Conservation (phyloP, 2,113 vertebrate species). For the Erythrocercus mccallii region DNA sequence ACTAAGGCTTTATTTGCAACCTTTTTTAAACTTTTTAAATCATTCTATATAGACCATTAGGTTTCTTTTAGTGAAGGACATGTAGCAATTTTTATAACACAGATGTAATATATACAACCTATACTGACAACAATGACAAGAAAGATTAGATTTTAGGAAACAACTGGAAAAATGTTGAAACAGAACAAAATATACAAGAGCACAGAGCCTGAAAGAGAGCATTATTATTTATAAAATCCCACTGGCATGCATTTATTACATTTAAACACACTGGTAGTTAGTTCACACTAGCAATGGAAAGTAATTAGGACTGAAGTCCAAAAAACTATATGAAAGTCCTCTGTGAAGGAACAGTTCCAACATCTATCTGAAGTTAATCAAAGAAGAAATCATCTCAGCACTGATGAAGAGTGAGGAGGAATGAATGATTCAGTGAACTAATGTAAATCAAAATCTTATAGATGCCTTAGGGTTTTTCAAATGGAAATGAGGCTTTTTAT, state of each 20-base stretch:
- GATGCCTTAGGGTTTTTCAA: constrained; percentile 49
- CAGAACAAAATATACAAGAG: not conserved
- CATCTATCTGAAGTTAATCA: constrained; percentile 52
- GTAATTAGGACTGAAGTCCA: not conserved
- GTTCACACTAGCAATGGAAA: not conserved
- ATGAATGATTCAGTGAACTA: constrained; percentile 56
- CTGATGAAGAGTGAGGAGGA: constrained; percentile 29
- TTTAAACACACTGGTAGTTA: not conserved
- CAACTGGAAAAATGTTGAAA: not conserved
- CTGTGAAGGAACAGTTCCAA: not conserved
- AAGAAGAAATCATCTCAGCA: constrained; percentile 40
- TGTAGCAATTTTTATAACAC: not conserved
- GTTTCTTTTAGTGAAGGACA: not conserved
- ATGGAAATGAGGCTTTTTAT: constrained; percentile 62
- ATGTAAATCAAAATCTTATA: constrained; percentile 50
- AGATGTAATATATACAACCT: not conserved
- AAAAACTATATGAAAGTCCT: not conserved
- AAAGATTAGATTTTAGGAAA: not conserved
- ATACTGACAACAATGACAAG: not conserved
- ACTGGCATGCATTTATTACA: not conserved
- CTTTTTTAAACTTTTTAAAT: not conserved
- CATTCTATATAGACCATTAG: not conserved
- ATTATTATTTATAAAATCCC: not conserved
- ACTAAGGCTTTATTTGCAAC: not conserved
- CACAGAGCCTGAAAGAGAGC: not conserved